phyloP scores from a whole-genome alignment of 2,888 invertebrate genomes.

The Athalia rosae region DNA sequence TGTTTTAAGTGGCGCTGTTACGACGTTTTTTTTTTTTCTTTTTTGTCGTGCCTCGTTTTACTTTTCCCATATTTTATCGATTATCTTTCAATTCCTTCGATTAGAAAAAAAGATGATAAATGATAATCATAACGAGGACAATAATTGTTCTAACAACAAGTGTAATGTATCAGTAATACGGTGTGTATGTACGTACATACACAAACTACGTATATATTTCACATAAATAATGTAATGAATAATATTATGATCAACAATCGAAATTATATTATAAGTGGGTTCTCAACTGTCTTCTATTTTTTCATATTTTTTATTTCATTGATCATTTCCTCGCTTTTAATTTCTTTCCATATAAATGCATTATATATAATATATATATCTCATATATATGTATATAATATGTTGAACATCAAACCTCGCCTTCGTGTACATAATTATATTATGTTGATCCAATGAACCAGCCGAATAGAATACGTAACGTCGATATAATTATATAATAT shows the following conservation, averaged over 20 bases:
- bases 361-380: background rate
- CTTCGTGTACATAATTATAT: slow-evolving; percentile 37
- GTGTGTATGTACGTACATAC: background rate
- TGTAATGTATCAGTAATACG: background rate
- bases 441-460: slow-evolving; percentile 69
- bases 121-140: background rate
- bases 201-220: background rate
- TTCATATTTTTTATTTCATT: no score
- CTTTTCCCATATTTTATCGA: no score
- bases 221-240: no score
- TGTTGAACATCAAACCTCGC: slow-evolving; percentile 32
- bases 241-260: no score
- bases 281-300: no score
- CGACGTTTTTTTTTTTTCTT: no score
- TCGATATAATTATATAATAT: slow-evolving; percentile 24
- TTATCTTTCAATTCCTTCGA: no score
- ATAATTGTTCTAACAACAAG: background rate
- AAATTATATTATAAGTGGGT: no score
- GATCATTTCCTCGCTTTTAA: no score
- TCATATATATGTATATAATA: slow-evolving; percentile 20
- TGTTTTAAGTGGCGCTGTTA: no score
- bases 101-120: background rate
- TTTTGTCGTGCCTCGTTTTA: no score
- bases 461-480: slow-evolving; percentile 59
- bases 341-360: no score